A percentile compares a stretch with the other conserved stretches of the same genome.
phyloP scores from a whole-genome alignment of 2,888 invertebrate genomes.

The Lydus trimaculatus region DNA sequence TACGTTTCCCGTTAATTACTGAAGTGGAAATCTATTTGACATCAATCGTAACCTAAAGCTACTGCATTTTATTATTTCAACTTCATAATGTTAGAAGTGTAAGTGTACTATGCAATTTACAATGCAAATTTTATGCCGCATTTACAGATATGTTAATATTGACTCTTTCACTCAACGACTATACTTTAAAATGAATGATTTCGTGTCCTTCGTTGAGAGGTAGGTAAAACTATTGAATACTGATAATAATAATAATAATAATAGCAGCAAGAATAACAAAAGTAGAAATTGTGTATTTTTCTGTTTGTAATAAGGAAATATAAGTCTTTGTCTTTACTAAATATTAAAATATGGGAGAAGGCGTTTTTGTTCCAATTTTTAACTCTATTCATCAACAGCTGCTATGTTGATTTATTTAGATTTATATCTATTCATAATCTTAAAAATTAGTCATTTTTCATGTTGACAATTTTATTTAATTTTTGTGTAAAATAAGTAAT shows the following conservation, averaged over 20 bases:
- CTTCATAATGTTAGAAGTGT: not conserved
- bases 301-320: not conserved
- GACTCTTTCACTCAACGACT: not conserved
- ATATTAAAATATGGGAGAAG: not conserved
- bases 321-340: not conserved
- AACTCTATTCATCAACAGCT: not conserved
- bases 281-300: not conserved
- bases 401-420: not conserved
- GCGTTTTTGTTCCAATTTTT: not conserved
- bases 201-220: not conserved
- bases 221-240: not conserved
- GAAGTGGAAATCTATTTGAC: not conserved
- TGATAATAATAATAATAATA: too few relatives aligned
- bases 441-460: not conserved
- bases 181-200: conserved; percentile 1
- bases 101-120: not conserved
- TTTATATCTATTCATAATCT: conserved; percentile 3
- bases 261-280: not conserved
- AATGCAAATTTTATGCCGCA: conserved; percentile 1
- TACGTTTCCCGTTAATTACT: not conserved
- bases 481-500: not conserved
- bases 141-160: conserved; percentile 6
- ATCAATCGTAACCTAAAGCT: conserved; percentile 1
- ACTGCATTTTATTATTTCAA: not conserved
- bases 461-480: not conserved